These are phyloP conservation scores for Willisornis vidua DNA, from an alignment of 2,113 vertebrate genomes.

Conservation along the genomic window DNA sequence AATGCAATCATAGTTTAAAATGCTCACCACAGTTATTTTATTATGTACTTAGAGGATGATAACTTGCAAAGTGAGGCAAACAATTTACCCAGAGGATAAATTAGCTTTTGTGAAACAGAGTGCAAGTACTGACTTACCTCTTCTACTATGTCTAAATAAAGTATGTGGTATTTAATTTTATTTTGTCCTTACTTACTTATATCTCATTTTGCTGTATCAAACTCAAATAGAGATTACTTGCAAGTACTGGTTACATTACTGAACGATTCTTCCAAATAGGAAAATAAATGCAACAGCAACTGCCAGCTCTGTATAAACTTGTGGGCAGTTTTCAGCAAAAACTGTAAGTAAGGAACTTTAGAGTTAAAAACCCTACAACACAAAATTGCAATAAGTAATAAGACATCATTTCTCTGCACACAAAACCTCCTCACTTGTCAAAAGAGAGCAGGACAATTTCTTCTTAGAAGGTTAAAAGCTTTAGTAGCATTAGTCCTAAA, in stretches of 20 bases:
- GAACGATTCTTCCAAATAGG: background rate
- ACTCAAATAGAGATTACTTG: background rate
- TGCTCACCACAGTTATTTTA: background rate
- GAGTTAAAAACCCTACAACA: background rate
- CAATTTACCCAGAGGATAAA: background rate
- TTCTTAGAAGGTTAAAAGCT: background rate
- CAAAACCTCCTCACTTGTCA: background rate
- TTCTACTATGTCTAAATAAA: background rate
- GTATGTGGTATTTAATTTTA: background rate
- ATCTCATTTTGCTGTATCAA: background rate
- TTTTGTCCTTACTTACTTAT: background rate
- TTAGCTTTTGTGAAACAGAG: background rate
- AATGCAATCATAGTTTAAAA: background rate
- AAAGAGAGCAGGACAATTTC: background rate
- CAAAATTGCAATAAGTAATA: background rate
- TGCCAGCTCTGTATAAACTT: background rate
- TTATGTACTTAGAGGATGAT: background rate
- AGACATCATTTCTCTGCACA: background rate
- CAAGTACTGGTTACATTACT: background rate
- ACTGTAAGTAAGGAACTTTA: background rate
- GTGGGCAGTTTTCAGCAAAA: background rate
- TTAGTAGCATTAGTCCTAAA: background rate
- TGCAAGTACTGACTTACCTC: background rate
- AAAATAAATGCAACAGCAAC: background rate
- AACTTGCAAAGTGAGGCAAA: background rate